These are phyloP conservation scores for Dendronephthya gigantea DNA, from an alignment of 64 coral and sea anemone genomes.

Conservation along the genomic window DNA sequence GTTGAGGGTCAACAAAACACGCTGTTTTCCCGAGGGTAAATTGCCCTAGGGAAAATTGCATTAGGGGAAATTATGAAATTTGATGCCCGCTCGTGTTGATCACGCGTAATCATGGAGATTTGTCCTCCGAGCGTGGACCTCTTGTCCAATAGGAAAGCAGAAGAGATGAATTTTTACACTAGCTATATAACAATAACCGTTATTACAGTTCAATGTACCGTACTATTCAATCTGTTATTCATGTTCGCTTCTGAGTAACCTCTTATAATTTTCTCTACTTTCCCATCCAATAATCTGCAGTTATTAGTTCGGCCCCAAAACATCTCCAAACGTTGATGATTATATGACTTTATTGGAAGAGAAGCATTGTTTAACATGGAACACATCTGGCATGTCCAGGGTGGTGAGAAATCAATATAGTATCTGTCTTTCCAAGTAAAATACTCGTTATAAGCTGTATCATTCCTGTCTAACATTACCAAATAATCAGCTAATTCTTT, in stretches of 20 bases:
- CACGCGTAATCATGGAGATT: no score
- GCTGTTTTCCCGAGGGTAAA: no score
- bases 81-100: no score
- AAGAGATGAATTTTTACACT: no score
- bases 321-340: background rate
- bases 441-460: constrained; percentile 52
- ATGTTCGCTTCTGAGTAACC: background rate
- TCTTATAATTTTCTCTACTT: background rate
- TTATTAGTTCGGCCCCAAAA: constrained; percentile 30
- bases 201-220: no score
- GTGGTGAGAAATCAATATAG: constrained; percentile 2
- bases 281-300: constrained; percentile 14
- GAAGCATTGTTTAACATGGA: constrained; percentile 38
- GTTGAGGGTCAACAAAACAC: no score
- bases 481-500: constrained; percentile 40
- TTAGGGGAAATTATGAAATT: no score
- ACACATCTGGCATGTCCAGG: constrained; percentile 51
- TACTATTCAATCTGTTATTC: background rate
- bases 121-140: no score
- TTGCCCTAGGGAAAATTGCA: no score
- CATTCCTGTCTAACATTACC: constrained; percentile 39
- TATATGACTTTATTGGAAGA: constrained; percentile 24
- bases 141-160: no score
- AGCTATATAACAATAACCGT: no score
- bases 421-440: constrained; percentile 43